Percentiles rank a stretch among this genome's conserved stretches.
Conservation (phyloP, 2,113 vertebrate species). For the Myiagra hebetior region DNA sequence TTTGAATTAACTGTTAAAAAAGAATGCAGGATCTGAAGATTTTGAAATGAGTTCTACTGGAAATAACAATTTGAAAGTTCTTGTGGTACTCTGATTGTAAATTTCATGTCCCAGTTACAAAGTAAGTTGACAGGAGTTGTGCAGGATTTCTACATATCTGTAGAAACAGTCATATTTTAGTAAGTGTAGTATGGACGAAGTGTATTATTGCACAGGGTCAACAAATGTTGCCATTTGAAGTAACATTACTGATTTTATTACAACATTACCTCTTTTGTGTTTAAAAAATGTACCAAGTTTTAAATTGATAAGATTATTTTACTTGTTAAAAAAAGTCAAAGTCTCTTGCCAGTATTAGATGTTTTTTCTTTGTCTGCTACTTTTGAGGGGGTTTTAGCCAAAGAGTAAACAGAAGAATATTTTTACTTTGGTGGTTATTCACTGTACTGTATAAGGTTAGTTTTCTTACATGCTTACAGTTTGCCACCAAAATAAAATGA, state of each 20-base stretch:
- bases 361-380: conserved; percentile 66
- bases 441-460: conserved; percentile 41
- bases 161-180: conserved; percentile 63
- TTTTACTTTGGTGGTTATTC: conserved; percentile 71
- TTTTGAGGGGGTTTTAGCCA: conserved; percentile 84
- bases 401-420: conserved; percentile 85
- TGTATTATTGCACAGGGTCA: conserved; percentile 80
- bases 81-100: conserved; percentile 73
- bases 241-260: conserved; percentile 77
- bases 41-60: conserved; percentile 50
- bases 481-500: conserved; percentile 67
- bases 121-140: conserved; percentile 50
- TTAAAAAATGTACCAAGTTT: conserved; percentile 75
- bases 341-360: conserved; percentile 77
- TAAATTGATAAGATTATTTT: conserved; percentile 73
- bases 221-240: conserved; percentile 73
- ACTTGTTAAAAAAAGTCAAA: conserved; percentile 45
- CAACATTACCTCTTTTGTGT: conserved; percentile 84
- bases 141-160: conserved; percentile 51
- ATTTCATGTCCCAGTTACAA: conserved; percentile 62
- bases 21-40: conserved; percentile 43
- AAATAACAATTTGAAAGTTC: conserved; percentile 48
- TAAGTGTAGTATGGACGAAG: conserved; percentile 70
- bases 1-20: conserved; percentile 57
- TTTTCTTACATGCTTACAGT: conserved; percentile 53